Percentiles rank a stretch among this genome's conserved stretches.
phyloP scores from a whole-genome alignment of 2,888 invertebrate genomes.

The Agapostemon virescens region DNA sequence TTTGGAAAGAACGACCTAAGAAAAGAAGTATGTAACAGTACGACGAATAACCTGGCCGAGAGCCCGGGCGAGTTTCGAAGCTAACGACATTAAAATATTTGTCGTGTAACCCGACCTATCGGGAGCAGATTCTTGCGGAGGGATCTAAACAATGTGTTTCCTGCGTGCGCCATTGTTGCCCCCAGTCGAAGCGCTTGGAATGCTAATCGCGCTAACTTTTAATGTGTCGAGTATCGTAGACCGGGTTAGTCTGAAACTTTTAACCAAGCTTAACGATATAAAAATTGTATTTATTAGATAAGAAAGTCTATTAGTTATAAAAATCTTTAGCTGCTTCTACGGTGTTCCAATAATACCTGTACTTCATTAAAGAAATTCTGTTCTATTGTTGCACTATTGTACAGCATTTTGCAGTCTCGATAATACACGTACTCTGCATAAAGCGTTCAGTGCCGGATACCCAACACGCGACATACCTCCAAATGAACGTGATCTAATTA shows the following conservation, averaged over 20 bases:
- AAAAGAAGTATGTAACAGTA: conserved; percentile 32
- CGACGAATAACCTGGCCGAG: conserved; percentile 57
- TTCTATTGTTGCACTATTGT: background rate
- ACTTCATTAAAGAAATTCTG: too few species aligned
- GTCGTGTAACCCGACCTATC: conserved; percentile 50
- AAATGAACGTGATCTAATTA: too few species aligned
- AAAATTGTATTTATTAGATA: background rate
- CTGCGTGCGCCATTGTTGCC: background rate
- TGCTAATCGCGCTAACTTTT: background rate
- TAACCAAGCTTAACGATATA: background rate
- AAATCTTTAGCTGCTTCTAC: background rate
- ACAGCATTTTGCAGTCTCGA: too few species aligned
- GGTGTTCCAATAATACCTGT: background rate
- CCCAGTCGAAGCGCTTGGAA: background rate
- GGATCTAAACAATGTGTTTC: conserved; percentile 17
- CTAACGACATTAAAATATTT: conserved; percentile 68
- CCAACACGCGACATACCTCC: too few species aligned
- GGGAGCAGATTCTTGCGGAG: conserved; percentile 32
- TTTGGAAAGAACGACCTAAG: background rate
- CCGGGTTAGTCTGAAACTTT: background rate
- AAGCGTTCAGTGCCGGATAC: too few species aligned
- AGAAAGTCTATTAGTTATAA: too few species aligned
- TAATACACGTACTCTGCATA: background rate
- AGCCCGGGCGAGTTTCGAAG: conserved; percentile 51
- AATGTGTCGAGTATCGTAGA: background rate